A percentile compares a stretch with the other conserved stretches of the same genome.
Evolutionary conservation across 2,888 invertebrate species (phyloP).

Genomic region (Catonia carolina): DNA sequence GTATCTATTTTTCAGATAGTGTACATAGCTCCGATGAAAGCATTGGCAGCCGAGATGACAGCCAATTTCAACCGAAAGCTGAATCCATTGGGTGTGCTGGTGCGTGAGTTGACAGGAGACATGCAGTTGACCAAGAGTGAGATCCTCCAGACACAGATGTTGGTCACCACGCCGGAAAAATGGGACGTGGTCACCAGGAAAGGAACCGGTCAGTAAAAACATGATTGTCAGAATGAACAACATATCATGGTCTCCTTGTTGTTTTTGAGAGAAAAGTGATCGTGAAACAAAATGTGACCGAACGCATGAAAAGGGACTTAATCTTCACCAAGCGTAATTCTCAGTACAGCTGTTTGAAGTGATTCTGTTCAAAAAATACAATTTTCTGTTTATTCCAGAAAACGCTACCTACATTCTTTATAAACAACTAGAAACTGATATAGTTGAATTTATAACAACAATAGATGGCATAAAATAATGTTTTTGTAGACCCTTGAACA

Average conservation of each 20-base stretch:
- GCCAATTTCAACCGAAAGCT: constrained; percentile 82
- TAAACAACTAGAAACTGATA: no score
- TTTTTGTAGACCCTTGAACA: no score
- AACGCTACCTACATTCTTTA: no score
- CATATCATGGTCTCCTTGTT: neutral
- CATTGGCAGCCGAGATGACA: constrained; percentile 97
- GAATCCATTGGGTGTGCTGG: constrained; percentile 63
- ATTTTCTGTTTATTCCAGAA: no score
- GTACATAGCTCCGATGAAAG: constrained; percentile 99
- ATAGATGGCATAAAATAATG: no score
- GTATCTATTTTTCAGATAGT: constrained; percentile 75
- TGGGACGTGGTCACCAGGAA: constrained; percentile 99
- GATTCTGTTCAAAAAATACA: no score
- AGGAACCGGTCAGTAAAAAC: constrained; percentile 56
- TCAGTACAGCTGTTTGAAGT: no score
- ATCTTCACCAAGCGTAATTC: no score
- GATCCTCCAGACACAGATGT: constrained; percentile 92
- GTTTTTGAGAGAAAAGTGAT: no score
- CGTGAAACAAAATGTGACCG: no score
- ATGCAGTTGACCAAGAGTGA: constrained; percentile 95
- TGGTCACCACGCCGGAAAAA: constrained; percentile 98
- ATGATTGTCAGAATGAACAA: neutral
- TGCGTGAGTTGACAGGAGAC: constrained; percentile 94
- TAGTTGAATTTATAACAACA: no score
- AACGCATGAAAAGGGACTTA: no score